Base-by-base conservation (phyloP, 2,888 invertebrate genomes). In the Eurois occulta region DNA sequence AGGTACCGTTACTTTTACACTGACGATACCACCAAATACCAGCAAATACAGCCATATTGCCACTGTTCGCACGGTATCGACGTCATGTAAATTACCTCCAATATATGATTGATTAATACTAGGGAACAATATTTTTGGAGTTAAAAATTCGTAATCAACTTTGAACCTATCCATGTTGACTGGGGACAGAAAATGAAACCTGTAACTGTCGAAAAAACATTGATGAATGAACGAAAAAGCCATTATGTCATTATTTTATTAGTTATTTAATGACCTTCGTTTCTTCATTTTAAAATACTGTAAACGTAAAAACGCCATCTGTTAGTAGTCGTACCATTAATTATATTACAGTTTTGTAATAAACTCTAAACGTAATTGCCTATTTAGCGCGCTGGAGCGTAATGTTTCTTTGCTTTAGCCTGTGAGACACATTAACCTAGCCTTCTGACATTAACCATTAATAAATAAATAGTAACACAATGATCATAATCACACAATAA, bases 151-250 rank as follows among this genome's bases (percentile, higher is more conserved):
- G 24, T 43, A 62, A 68, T 62, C 60, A 77, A 68, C 41, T 24
- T 38, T 28, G 48, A 24, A 46, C 24, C 13, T 41, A n/a, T n/a
- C 10, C n/a, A 38, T 67, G 46, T 67, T 67, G 32, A n/a, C 32
- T 38, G 58, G 18, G 13, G 75, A 32, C 41, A 18, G 41, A 52
- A 77, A 77, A 68, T 68, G 11, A 13, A 43, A 4, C 41, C 32
- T 48, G 66, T 32, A 66, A 32, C 66, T 66, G 76, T 48, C 66
- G 13, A 18, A 5, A 21, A 6, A 21, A 48, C 48, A 32, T 52
- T 77, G 77, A 77, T 67, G 35, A 32, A 77, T 77, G 62, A 43
- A 55, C 18, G 11, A 16, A 77, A 35, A 35, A 28, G 52, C 13
- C 24, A 52, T 35, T 46, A 18, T 43, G 41, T 64, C 13, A 41